Base-by-base conservation (phyloP, 2,888 invertebrate genomes). In the Vesta saturnalis region DNA sequence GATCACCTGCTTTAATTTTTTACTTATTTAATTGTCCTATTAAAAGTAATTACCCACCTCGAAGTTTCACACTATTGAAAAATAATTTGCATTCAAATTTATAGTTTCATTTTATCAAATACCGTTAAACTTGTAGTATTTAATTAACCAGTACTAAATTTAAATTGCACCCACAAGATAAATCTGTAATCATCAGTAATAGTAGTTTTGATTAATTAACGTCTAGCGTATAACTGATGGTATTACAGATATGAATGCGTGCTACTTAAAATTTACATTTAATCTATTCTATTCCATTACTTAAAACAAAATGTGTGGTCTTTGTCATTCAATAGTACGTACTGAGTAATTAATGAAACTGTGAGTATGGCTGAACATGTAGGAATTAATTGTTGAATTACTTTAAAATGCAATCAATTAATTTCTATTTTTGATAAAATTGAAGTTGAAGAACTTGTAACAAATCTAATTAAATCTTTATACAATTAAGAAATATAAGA, bases 401-500 rank as follows among this genome's bases (percentile, higher is more conserved):
- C 10, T 56, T 22, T 15, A 57, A n/a, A 35, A 22, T 1, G 5
- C 10, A 22, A 22, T 35, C 30, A 8, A n/a, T 14, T 23, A 8
- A 4, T 5, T 15, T 21, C 12, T 12, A 52, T 10, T n/a, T 52
- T n/a, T 18, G 19, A 52, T 8, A 49, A 14, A 19, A 16, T 52
- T 52, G 21, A 52, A 52, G 39, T 39, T 39, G 39, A n/a, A 39
- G 2, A 52, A 52, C 52, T 18, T 12, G 21, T 22, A 21, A 15
- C 19, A 60, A 23, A 15, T 23, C 19, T 57, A 15, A 57, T 57
- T 57, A 57, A 57, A 57, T 57, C 55, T 57, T 56, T 39, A 57
- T 16, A 35, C 15, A 52, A 52, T 52, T 52, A 52, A 2, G 30
- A 39, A 39, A 18, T 15, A 8, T 8, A 47, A 16, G 10, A 43